phyloP scores from a whole-genome alignment of 1,140 invertebrate genomes.

The Palaemon carinicauda region DNA sequence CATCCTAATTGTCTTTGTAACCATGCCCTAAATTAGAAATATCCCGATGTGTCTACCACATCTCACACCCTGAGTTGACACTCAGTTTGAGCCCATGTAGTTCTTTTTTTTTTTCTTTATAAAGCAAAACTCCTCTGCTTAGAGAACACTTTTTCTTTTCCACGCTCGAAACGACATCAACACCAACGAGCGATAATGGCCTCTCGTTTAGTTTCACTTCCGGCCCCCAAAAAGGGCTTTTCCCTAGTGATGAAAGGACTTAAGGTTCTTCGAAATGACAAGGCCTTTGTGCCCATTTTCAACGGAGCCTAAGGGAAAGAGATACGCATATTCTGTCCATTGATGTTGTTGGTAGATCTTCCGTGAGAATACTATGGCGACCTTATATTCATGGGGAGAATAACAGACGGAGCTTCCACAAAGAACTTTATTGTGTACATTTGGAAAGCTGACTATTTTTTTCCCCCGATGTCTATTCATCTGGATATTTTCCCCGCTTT shows the following conservation, averaged over 20 bases:
- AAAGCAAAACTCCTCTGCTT: constrained; percentile 31
- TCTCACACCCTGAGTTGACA: not conserved
- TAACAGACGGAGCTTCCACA: too few relatives aligned
- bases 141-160: constrained; percentile 26
- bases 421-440: too few relatives aligned
- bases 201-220: constrained; percentile 44
- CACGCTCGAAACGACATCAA: constrained; percentile 29
- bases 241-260: not conserved
- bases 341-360: too few relatives aligned
- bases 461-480: too few relatives aligned
- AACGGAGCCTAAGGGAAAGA: not conserved
- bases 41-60: not conserved
- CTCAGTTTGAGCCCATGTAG: constrained; percentile 24
- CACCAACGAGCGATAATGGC: constrained; percentile 52
- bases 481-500: too few relatives aligned
- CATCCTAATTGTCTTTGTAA: not conserved
- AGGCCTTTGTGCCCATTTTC: not conserved
- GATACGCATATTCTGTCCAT: too few relatives aligned
- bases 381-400: too few relatives aligned
- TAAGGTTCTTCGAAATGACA: too few relatives aligned
- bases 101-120: not conserved
- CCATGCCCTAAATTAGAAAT: not conserved
- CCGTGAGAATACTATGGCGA: too few relatives aligned
- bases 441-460: too few relatives aligned
- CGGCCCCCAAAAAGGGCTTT: constrained; percentile 19